Base-by-base conservation (phyloP, 2,888 invertebrate genomes). In the Celastrina argiolus region DNA sequence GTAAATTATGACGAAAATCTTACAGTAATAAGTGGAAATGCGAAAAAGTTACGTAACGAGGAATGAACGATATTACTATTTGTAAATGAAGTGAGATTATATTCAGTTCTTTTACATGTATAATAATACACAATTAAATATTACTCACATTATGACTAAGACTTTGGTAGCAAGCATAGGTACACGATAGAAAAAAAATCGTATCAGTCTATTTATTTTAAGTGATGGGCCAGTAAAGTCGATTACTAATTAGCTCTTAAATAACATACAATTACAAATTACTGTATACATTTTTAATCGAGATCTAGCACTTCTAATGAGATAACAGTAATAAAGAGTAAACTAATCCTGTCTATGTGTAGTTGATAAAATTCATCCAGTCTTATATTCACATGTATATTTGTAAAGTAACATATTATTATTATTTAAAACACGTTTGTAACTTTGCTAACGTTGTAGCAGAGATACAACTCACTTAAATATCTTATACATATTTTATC, bases 231-330 rank as follows among this genome's bases (percentile, higher is more conserved):
- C 42, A 41, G 65, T 56, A 18, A 14, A 34, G 16, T 58, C 14
- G 58, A 59, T 58, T 31, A 42, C 64, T 64, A 64, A 34, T 64
- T 42, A 65, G 61, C 36, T 39, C 61, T 61, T 39, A 39, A 36
- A 14, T 61, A 61, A 36, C 39, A 36, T 61, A 36, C 18, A 22
- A 22, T 61, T 71, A 76, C 68, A 73, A 69, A 72, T 73, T 75
- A 79, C 77, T 78, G 76, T 75, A 76, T 61, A 39, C 39, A 22
- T 16, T 45, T 45, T 80, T 77, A 80, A 85, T 85, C 87, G 89
- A 89, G 90, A 90, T 89, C 90, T 90, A 88, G 85, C 85, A 81
- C 81, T 82, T 76, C 83, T 87, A 87, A 77, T 74, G 74, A 76
- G 75, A 81, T 77, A 78, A 72, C 76, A 59, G 36, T 18, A 61